Evolutionary conservation across 2,797 vertebrate species (phyloP).

Genomic region (Hippoglossus hippoglossus): DNA sequence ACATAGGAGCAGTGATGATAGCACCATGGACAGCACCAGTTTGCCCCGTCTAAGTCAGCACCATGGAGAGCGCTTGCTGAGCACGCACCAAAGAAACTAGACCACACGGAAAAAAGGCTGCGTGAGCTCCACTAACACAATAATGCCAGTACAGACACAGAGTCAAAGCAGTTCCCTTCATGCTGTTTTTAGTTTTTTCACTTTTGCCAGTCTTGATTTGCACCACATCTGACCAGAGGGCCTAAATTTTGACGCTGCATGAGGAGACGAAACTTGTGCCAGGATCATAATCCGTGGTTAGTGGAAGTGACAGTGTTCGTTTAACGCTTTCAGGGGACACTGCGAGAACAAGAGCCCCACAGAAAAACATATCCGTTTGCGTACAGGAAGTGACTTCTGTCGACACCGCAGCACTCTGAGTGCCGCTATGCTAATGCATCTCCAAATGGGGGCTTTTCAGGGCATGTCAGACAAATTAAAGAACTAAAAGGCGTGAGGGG

Average conservation of each 20-base stretch:
- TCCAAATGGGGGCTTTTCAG: constrained; percentile 59
- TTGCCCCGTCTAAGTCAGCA: constrained; percentile 66
- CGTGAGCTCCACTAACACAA: constrained; percentile 13
- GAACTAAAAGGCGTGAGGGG: constrained; percentile 43
- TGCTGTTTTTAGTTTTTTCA: background rate
- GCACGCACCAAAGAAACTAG: constrained; percentile 47
- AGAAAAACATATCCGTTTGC: constrained; percentile 27
- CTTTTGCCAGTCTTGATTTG: constrained; percentile 5
- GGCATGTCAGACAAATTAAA: constrained; percentile 68
- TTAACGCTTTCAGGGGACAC: constrained; percentile 1
- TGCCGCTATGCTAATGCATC: constrained; percentile 41
- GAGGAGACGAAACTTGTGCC: constrained; percentile 2
- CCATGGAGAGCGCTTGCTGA: constrained; percentile 62
- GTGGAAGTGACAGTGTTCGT: constrained; percentile 25
- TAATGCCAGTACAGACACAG: constrained; percentile 7
- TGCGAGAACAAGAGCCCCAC: constrained; percentile 1
- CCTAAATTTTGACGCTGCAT: background rate
- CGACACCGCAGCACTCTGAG: constrained; percentile 52
- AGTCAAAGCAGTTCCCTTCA: constrained; percentile 5
- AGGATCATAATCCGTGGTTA: constrained; percentile 18
- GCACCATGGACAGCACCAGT: constrained; percentile 63
- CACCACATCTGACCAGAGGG: constrained; percentile 1
- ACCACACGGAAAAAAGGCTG: constrained; percentile 29
- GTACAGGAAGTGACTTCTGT: constrained; percentile 49
- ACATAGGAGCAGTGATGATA: constrained; percentile 56